Conservation (phyloP, 2,888 invertebrate genomes). For the Orthonychiurus folsomi region DNA sequence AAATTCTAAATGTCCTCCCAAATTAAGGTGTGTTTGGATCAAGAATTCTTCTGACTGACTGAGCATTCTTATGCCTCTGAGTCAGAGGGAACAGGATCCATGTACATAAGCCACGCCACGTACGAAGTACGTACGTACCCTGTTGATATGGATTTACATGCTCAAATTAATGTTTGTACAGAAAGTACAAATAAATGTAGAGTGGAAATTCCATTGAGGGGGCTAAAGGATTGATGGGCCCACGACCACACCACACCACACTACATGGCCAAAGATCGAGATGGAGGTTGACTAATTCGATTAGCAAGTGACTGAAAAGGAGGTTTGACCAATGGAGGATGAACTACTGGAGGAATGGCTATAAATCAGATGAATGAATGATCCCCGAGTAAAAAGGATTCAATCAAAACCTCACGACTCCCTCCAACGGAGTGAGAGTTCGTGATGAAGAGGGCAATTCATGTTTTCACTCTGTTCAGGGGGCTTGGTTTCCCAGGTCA, state of each 20-base stretch:
- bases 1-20: too few relatives aligned
- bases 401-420: slow-evolving; percentile 38
- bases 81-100: too few relatives aligned
- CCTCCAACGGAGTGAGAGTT: slow-evolving; percentile 33
- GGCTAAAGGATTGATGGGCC: too few relatives aligned
- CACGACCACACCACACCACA: too few relatives aligned
- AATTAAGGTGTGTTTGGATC: too few relatives aligned
- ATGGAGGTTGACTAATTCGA: slow-evolving; percentile 19
- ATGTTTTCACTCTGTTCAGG: slow-evolving; percentile 25
- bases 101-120: too few relatives aligned
- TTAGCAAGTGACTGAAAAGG: slow-evolving; percentile 16
- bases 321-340: slow-evolving; percentile 18
- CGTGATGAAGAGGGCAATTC: slow-evolving; percentile 31
- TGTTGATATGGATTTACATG: too few relatives aligned
- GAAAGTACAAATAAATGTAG: not conserved
- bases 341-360: slow-evolving; percentile 28
- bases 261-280: not conserved
- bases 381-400: slow-evolving; percentile 33
- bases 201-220: not conserved
- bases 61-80: too few relatives aligned
- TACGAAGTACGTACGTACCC: too few relatives aligned
- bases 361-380: slow-evolving; percentile 38
- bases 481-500: slow-evolving; percentile 21
- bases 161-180: not conserved
- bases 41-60: too few relatives aligned